Conservation (phyloP, 2,113 vertebrate genomes). For the Setophaga kirtlandii region DNA sequence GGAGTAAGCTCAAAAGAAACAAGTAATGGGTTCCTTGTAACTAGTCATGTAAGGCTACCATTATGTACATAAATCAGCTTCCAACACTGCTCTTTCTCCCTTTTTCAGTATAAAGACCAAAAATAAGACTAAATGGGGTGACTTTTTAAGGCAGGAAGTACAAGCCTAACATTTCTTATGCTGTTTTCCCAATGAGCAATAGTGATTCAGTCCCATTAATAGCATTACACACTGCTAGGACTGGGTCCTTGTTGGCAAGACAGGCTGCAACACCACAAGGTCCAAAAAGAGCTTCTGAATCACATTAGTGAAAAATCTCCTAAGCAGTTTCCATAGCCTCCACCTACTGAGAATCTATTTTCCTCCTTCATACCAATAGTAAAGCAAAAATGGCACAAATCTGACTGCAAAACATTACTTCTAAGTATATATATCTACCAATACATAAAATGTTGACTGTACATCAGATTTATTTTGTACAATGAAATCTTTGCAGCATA, state of each 20-base stretch:
- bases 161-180: neutral
- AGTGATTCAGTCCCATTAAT: neutral
- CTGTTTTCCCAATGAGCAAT: neutral
- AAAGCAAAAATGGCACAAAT: neutral
- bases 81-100: neutral
- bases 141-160: conserved; percentile 3
- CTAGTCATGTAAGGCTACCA: neutral
- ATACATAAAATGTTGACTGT: neutral
- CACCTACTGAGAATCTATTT: neutral
- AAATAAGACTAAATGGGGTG: conserved; percentile 22
- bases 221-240: neutral
- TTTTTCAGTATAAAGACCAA: conserved; percentile 12
- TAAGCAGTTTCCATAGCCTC: neutral
- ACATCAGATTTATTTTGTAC: neutral
- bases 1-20: conserved; percentile 25
- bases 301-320: neutral
- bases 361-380: neutral
- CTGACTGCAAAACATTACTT: neutral
- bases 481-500: neutral
- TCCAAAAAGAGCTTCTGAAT: neutral
- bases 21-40: neutral
- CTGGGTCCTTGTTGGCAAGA: neutral
- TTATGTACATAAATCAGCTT: neutral
- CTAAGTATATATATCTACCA: neutral
- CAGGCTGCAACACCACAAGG: neutral